Evolutionary conservation across 2,113 vertebrate genomes (phyloP).

Genomic region (Athene noctua): DNA sequence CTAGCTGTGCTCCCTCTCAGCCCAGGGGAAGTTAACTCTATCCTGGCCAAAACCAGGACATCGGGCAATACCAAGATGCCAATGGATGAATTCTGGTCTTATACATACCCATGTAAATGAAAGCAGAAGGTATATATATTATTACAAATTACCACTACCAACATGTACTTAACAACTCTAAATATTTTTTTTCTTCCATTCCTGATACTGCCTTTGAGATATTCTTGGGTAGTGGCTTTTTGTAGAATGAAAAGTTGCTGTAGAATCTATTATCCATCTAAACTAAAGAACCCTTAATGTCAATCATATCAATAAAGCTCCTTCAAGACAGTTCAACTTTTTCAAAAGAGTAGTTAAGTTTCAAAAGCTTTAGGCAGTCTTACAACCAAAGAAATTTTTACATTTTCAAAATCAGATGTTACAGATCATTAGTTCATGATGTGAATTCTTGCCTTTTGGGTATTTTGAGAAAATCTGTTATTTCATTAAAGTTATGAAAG

Average conservation of each 20-base stretch:
- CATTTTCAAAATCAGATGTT: background rate
- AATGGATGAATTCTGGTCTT: background rate
- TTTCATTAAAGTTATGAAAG: background rate
- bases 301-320: background rate
- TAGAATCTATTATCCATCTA: background rate
- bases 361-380: background rate
- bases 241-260: background rate
- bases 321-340: background rate
- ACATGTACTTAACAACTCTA: background rate
- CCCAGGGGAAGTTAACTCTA: too few species aligned
- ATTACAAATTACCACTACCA: background rate
- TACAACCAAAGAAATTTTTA: background rate
- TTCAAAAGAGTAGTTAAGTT: background rate
- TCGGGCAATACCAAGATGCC: background rate
- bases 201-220: background rate
- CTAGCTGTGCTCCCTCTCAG: too few species aligned
- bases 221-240: background rate
- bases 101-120: background rate
- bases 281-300: background rate
- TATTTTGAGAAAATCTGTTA: background rate
- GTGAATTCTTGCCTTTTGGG: background rate
- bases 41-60: too few species aligned
- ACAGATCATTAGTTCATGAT: background rate
- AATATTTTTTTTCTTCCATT: background rate
- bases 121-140: background rate